Evolutionary conservation across 2,888 invertebrate species (phyloP).

Genomic region (Phalera bucephala): DNA sequence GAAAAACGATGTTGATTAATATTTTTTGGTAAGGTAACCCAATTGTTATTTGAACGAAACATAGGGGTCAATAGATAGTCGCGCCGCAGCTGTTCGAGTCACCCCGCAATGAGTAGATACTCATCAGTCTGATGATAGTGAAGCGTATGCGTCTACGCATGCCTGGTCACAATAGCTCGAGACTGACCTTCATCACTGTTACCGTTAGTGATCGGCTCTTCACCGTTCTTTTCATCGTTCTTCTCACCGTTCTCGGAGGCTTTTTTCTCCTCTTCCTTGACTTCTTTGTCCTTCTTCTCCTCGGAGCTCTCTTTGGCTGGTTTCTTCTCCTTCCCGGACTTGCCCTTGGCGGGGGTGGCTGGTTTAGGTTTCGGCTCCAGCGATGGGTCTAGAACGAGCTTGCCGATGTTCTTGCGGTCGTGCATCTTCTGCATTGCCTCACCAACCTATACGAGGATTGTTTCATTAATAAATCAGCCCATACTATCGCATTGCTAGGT

Average conservation of each 20-base stretch:
- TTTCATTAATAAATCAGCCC: no score
- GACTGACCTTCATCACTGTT: constrained; percentile 82
- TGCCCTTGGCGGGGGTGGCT: constrained; percentile 89
- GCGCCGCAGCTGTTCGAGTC: background rate
- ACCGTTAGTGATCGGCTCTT: constrained; percentile 79
- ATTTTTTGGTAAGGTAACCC: no score
- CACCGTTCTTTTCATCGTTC: constrained; percentile 72
- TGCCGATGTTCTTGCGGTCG: constrained; percentile 95
- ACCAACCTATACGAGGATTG: constrained; percentile 81
- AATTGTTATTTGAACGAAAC: no score
- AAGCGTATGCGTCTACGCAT: constrained; percentile 61
- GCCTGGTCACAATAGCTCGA: constrained; percentile 60
- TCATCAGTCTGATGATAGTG: constrained; percentile 7
- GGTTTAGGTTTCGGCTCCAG: constrained; percentile 91
- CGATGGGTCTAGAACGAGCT: constrained; percentile 91
- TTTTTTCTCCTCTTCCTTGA: constrained; percentile 80
- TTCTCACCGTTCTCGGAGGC: constrained; percentile 73
- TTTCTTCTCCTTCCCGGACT: constrained; percentile 88
- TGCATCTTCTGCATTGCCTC: constrained; percentile 97
- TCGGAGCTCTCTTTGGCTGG: constrained; percentile 85
- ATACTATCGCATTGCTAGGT: no score
- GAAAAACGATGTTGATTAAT: no score
- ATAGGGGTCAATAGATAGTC: background rate
- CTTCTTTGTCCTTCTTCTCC: constrained; percentile 85
- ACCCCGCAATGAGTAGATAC: background rate